Evolutionary conservation across 2,888 invertebrate species (phyloP), one percentile per base, ranked within the genome.

Genomic region (Ormyrus thymus): DNA sequence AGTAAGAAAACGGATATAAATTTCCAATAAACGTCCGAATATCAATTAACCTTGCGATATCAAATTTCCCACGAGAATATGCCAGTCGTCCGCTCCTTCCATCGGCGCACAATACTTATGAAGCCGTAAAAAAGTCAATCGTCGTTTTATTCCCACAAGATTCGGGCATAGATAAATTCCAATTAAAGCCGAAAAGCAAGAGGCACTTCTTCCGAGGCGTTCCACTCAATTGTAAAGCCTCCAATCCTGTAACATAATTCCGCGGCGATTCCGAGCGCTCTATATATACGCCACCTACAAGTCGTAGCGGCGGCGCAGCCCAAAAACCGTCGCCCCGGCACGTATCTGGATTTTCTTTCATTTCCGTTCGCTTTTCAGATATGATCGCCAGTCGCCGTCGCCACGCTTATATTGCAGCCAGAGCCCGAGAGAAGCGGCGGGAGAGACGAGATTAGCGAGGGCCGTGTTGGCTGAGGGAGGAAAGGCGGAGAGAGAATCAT

Each of bases 381-480:
- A 78, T 62, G 75, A 81, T 81, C 78, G 29, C 55, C 66, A 29
- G 15, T 10, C 62, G 43, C 48, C 46, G 70, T 8, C 45, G 43
- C 13, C 58, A 29, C 45, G 71, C 43, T 51, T 29, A 29, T 29
- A 65, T 64, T 65, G 64, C 68, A 58, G 55, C 55, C 43, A 43
- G 51, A 51, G 53, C 70, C 43, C 43, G 50, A 45, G 58, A 48
- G 43, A 29, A 58, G 58, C 9, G n/a, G 61, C 45, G 13, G 66
- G 50, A 50, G 53, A 79, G 76, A 74, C 78, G 77, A 83, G 83
- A 83, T 84, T 83, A 83, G 82, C 79, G 58, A 66, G 53, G 74
- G 83, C 79, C 74, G 75, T 72, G 77, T 77, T 78, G 77, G 77
- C 15, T 29, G 15, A 58, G 15, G 29, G 15, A 58, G 9, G 6